Percentiles rank a stretch among this genome's conserved stretches.
Evolutionary conservation across 1,140 invertebrate species (phyloP).

Genomic region (Copidosoma floridanum): DNA sequence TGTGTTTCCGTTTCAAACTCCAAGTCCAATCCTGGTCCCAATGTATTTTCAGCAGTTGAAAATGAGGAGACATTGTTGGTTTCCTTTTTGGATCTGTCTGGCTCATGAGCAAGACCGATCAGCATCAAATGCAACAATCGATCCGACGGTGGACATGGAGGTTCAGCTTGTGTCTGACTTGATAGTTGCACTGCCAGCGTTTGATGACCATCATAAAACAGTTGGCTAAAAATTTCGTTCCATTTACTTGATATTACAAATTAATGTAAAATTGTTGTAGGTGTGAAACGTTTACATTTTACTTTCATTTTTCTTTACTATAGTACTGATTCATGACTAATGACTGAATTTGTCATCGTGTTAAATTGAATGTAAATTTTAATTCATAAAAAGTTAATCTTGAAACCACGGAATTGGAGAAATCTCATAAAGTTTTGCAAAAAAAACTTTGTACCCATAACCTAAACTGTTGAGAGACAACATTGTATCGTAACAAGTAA

Average conservation of each 20-base stretch:
- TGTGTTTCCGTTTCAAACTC: conserved; percentile 95
- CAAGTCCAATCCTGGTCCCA: conserved; percentile 85
- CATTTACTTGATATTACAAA: too few species aligned
- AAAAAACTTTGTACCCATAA: too few species aligned
- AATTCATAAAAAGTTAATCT: too few species aligned
- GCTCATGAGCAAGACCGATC: conserved; percentile 84
- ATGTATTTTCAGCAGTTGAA: conserved; percentile 65
- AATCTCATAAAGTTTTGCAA: too few species aligned
- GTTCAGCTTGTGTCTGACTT: conserved; percentile 79
- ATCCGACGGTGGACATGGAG: conserved; percentile 93
- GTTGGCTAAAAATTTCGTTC: conserved; percentile 67
- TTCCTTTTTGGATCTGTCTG: conserved; percentile 61
- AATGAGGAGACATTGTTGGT: conserved; percentile 62
- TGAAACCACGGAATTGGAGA: too few species aligned
- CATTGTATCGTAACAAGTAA: not conserved
- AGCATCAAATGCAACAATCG: conserved; percentile 82
- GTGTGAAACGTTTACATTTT: too few species aligned
- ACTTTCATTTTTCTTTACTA: too few species aligned
- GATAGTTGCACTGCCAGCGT: conserved; percentile 81
- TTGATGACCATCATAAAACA: conserved; percentile 93
- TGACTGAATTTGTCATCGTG: too few species aligned
- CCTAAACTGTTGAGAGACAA: too few species aligned
- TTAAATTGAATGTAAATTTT: too few species aligned
- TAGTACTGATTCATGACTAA: too few species aligned
- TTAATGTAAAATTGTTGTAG: too few species aligned